Evolutionary conservation across 1,140 invertebrate genomes (phyloP).

Genomic region (Sipha flava): DNA sequence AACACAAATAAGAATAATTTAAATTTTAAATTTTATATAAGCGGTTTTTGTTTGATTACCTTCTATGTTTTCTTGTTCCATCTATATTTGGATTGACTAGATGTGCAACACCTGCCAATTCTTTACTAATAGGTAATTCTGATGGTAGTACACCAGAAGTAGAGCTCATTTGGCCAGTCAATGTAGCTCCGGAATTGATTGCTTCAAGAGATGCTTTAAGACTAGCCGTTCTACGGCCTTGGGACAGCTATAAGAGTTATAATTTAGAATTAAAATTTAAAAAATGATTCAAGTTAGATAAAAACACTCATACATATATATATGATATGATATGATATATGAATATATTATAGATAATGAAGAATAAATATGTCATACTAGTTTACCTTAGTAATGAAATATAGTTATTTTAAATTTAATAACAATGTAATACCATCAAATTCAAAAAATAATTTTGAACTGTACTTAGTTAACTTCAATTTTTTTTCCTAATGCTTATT

Average conservation of each 20-base stretch:
- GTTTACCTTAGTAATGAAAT: no score
- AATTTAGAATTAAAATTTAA: constrained; percentile 13
- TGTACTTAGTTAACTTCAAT: no score
- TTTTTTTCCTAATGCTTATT: no score
- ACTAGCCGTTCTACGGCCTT: constrained; percentile 84
- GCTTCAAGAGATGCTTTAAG: constrained; percentile 91
- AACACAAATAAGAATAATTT: not conserved
- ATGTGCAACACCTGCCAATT: constrained; percentile 66
- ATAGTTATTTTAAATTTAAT: no score
- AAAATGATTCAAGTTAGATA: no score
- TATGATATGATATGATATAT: no score
- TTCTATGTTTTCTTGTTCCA: constrained; percentile 59
- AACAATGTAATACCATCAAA: no score
- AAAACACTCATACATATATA: no score
- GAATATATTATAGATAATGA: no score
- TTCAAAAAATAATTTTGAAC: no score
- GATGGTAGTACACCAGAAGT: constrained; percentile 44
- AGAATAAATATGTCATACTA: no score
- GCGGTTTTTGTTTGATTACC: constrained; percentile 39
- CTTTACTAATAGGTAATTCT: constrained; percentile 49
- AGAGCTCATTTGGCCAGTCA: constrained; percentile 43
- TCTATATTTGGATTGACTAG: constrained; percentile 67
- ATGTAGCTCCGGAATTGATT: constrained; percentile 47
- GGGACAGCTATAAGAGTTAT: constrained; percentile 64
- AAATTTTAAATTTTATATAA: not conserved